Conservation (phyloP, 2,113 vertebrate genomes). For the Oncorhynchus mykiss region DNA sequence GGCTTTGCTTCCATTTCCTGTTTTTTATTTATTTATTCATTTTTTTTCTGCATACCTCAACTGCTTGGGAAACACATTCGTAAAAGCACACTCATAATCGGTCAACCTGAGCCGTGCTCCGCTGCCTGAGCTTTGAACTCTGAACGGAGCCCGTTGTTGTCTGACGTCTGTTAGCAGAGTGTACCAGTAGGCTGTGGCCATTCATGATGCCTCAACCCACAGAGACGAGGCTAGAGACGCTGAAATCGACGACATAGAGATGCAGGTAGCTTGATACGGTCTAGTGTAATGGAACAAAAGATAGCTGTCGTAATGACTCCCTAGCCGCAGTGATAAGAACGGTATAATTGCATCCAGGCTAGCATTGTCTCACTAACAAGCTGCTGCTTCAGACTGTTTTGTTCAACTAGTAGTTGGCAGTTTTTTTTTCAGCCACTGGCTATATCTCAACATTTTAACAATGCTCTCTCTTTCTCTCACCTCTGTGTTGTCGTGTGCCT, state of each 20-base stretch:
- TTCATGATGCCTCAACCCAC: neutral
- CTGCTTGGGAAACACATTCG: too few relatives aligned
- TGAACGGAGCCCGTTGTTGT: neutral
- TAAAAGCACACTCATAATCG: neutral
- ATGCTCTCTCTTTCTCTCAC: neutral
- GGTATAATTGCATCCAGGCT: neutral
- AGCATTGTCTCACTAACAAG: conserved; percentile 3
- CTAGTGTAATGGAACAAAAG: neutral
- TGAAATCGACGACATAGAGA: neutral
- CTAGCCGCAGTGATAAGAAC: too few relatives aligned
- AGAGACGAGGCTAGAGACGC: too few relatives aligned
- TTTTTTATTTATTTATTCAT: neutral
- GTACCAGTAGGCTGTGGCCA: neutral
- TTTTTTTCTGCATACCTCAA: neutral
- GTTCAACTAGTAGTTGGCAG: neutral
- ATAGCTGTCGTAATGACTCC: neutral
- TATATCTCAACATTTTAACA: neutral
- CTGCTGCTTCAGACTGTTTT: neutral
- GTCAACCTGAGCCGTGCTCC: neutral
- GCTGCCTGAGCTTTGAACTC: conserved; percentile 5
- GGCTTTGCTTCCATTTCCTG: neutral
- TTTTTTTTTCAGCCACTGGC: neutral
- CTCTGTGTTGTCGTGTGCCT: conserved; percentile 9
- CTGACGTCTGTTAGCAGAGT: conserved; percentile 9
- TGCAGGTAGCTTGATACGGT: neutral